phyloP scores from a whole-genome alignment of 1,140 invertebrate species.

The Sycophila sp. region DNA sequence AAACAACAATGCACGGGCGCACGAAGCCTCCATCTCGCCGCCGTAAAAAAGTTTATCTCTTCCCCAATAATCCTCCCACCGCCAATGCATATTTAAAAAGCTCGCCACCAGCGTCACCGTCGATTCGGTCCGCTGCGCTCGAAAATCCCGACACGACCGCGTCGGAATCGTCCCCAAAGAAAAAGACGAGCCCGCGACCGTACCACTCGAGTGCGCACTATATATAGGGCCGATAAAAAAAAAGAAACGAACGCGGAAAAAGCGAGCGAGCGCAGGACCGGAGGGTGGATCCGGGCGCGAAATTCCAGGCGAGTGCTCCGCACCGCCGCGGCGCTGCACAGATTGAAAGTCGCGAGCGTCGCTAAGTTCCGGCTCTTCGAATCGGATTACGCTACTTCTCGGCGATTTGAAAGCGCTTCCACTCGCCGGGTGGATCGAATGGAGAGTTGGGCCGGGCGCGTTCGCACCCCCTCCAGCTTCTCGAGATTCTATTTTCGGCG shows the following conservation, averaged over 20 bases:
- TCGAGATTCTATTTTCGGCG: neutral
- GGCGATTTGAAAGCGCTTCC: neutral
- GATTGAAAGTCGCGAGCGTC: constrained; percentile 11
- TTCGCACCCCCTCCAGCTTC: neutral
- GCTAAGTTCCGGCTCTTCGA: neutral
- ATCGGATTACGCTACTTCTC: constrained; percentile 9
- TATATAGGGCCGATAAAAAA: too few relatives aligned
- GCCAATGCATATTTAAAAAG: constrained; percentile 31
- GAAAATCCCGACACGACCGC: neutral
- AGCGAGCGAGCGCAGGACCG: too few relatives aligned
- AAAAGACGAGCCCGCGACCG: too few relatives aligned
- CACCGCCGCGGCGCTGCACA: neutral
- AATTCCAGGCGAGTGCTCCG: too few relatives aligned
- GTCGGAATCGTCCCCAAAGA: too few relatives aligned
- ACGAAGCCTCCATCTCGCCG: neutral
- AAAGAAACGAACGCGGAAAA: neutral
- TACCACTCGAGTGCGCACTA: too few relatives aligned
- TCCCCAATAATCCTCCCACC: neutral
- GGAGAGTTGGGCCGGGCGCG: neutral
- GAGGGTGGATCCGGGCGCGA: too few relatives aligned
- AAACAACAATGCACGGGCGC: neutral
- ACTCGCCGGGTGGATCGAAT: too few relatives aligned
- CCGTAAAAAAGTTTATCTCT: neutral
- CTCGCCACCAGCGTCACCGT: neutral
- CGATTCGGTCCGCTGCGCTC: too few relatives aligned